Evolutionary conservation across 2,888 invertebrate genomes (phyloP), one percentile per base, ranked within the genome.

Genomic region (Morpho deidamia): DNA sequence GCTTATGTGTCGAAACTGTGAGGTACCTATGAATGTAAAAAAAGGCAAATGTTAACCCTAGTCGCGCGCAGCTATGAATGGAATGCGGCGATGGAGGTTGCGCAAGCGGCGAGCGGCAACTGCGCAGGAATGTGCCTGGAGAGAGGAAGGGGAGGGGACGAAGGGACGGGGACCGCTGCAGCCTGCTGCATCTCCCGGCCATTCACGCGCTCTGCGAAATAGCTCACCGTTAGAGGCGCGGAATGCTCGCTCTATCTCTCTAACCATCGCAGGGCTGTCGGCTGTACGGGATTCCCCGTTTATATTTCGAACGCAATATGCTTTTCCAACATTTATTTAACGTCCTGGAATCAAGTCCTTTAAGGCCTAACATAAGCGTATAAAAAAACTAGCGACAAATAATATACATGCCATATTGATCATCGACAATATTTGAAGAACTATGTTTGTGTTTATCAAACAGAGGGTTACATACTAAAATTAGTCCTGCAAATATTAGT

Each of bases 201-300:
- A 86, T 85, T 85, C 86, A 85, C 86, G 85, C 78, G 72, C 72
- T 72, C 82, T 76, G 85, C 88, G 78, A 87, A 86, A 87, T 86
- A 85, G 81, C 83, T 82, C 81, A 86, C 88, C 87, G 88, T 88
- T 88, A 87, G 74, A 76, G 76, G 76, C 73, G 77, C 76, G 86
- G 87, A 87, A 86, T 85, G 85, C 76, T 72, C 76, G 79, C 78
- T 82, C 84, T 85, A 83, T 82, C 81, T 83, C 76, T 78, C 78
- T 76, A 78, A 73, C 71, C 55, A 44, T 43, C 59, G 53, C 52
- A 58, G 46, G 52, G 57, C 59, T 66, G 61, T 64, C 68, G 8
- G 48, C 48, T 23, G 34, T 46, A 45, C 38, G 35, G 47, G 45
- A 33, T 43, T 43, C 45, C 39, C 49, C 46, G 43, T 43, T 23